Conservation (phyloP, 2,888 invertebrate species). For the Scaptomyza cyrtandrae region DNA sequence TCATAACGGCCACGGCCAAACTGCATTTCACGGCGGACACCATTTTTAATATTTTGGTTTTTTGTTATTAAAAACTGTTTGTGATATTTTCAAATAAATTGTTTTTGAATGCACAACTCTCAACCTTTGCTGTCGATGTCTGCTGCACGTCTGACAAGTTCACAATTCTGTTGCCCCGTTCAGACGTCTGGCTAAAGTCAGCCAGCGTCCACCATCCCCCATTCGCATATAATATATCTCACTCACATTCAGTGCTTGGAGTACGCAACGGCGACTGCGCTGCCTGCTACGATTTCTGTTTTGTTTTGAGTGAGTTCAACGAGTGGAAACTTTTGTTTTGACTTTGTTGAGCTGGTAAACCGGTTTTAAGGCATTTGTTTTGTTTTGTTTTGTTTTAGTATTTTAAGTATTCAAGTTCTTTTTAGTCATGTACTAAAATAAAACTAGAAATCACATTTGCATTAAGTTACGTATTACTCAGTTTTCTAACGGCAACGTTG, state of each 20-base stretch:
- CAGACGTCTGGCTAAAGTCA: slow-evolving; percentile 19
- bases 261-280: slow-evolving; percentile 32
- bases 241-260: slow-evolving; percentile 12
- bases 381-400: slow-evolving; percentile 10
- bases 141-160: slow-evolving; percentile 70
- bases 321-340: slow-evolving; percentile 19
- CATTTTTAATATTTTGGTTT: slow-evolving; percentile 42
- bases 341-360: slow-evolving; percentile 1
- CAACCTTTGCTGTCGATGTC: slow-evolving; percentile 59
- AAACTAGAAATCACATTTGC: not conserved
- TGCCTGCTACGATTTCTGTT: slow-evolving; percentile 28
- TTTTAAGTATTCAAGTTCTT: not conserved
- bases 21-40: slow-evolving; percentile 65
- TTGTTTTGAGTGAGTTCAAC: slow-evolving; percentile 24
- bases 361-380: slow-evolving; percentile 16
- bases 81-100: slow-evolving; percentile 4
- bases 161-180: slow-evolving; percentile 18
- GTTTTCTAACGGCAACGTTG: slow-evolving; percentile 7
- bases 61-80: not conserved
- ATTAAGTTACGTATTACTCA: not conserved
- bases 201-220: slow-evolving; percentile 13
- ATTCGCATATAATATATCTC: not conserved
- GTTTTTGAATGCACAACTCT: slow-evolving; percentile 20
- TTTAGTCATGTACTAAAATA: not conserved
- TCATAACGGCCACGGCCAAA: slow-evolving; percentile 73